Percentiles rank a stretch among this genome's conserved stretches.
Conservation (phyloP, 2,113 vertebrate species). For the Myotis davidii region DNA sequence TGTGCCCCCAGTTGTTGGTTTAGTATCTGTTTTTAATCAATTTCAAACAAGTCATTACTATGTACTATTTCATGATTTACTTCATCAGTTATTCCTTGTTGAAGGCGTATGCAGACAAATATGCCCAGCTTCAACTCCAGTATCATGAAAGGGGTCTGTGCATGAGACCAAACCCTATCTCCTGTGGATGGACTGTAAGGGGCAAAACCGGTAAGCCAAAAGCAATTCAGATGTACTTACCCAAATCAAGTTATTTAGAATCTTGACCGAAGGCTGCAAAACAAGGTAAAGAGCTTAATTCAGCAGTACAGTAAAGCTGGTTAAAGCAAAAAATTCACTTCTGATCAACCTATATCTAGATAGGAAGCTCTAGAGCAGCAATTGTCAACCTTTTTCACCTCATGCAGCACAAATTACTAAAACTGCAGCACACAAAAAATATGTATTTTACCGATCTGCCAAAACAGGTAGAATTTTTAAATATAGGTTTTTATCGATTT, state of each 20-base stretch:
- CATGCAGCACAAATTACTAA: background rate
- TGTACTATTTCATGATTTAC: background rate
- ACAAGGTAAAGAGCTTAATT: background rate
- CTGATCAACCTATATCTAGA: background rate
- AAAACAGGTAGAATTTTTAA: no score
- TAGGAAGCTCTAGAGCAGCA: background rate
- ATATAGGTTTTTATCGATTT: no score
- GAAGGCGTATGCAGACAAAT: background rate
- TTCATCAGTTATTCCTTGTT: background rate
- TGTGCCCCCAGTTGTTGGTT: background rate
- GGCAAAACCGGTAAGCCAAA: background rate
- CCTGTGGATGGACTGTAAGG: background rate
- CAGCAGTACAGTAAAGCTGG: background rate
- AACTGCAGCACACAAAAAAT: no score
- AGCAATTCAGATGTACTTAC: background rate
- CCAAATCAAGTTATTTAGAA: background rate
- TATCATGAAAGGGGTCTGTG: background rate
- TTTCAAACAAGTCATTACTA: background rate
- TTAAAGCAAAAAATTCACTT: background rate
- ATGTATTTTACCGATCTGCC: no score
- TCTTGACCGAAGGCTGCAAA: constrained; percentile 25
- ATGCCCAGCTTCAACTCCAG: background rate
- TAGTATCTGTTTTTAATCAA: background rate
- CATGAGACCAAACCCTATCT: background rate
- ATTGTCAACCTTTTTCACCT: background rate